phyloP scores from a whole-genome alignment of 2,888 invertebrate species.

The Campoletis raptor region DNA sequence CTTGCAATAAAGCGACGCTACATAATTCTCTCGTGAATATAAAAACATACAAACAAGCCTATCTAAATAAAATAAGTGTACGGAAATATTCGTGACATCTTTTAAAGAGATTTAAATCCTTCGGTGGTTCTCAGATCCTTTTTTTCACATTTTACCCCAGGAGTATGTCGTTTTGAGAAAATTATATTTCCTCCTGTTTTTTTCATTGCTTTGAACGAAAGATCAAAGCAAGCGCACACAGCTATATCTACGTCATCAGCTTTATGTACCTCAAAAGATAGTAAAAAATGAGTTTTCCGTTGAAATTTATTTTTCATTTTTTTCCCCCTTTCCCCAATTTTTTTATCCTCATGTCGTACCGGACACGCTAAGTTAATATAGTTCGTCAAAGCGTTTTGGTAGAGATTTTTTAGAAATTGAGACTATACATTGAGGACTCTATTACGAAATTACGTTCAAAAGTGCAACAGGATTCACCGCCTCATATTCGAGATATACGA shows the following conservation, averaged over 20 bases:
- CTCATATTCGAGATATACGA: too few relatives aligned
- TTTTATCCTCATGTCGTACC: not conserved
- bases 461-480: too few relatives aligned
- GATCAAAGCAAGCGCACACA: constrained; percentile 13
- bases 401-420: too few relatives aligned
- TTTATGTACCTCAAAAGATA: constrained; percentile 6
- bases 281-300: constrained; percentile 6
- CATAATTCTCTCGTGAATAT: not conserved
- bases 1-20: not conserved
- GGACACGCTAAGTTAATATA: not conserved
- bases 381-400: too few relatives aligned
- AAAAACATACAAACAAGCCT: not conserved
- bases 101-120: constrained; percentile 3
- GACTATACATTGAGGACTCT: too few relatives aligned
- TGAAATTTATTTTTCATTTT: not conserved
- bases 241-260: not conserved
- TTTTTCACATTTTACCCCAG: not conserved
- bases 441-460: too few relatives aligned
- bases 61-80: not conserved
- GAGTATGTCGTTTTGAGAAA: not conserved
- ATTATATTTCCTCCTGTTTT: not conserved
- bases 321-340: not conserved
- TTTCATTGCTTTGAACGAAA: constrained; percentile 1
- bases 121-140: too few relatives aligned
- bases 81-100: not conserved